A percentile compares a stretch with the other conserved stretches of the same genome.
Evolutionary conservation across 2,113 vertebrate genomes (phyloP).

Genomic region (Apus apus): DNA sequence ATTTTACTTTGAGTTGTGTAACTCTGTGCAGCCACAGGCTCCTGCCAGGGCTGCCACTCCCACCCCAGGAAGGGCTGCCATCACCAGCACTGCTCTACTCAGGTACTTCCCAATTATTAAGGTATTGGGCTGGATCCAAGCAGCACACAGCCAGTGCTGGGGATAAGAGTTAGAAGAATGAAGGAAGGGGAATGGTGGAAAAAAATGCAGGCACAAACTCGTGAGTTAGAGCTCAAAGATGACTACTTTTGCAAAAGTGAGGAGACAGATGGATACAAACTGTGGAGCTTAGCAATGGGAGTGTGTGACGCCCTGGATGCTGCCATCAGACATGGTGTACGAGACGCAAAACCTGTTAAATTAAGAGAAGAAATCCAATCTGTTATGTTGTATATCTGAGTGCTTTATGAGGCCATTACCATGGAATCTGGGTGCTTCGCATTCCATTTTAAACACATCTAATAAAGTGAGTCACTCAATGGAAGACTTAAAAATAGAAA

Average conservation of each 20-base stretch:
- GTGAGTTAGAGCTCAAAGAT: rapidly evolving
- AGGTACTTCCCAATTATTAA: neutral
- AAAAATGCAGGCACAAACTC: neutral
- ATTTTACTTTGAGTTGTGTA: rapidly evolving
- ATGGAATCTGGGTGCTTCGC: constrained; percentile 55
- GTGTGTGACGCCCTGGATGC: neutral
- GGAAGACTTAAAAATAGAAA: constrained; percentile 48
- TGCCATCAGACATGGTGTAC: neutral
- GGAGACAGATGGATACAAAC: constrained; percentile 11
- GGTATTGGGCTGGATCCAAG: rapidly evolving
- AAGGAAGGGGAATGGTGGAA: neutral
- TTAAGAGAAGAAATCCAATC: constrained; percentile 36
- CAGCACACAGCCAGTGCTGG: rapidly evolving
- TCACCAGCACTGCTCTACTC: rapidly evolving
- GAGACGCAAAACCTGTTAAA: neutral
- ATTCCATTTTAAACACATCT: constrained; percentile 23
- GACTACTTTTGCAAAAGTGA: neutral
- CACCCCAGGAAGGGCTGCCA: rapidly evolving
- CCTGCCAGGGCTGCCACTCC: neutral
- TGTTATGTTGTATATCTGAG: neutral
- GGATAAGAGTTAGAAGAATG: neutral
- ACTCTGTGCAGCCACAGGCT: neutral
- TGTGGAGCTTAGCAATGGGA: neutral
- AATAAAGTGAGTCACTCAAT: constrained; percentile 61
- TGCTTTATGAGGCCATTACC: constrained; percentile 43